These are phyloP conservation scores for Anagrus nilaparvatae DNA, from an alignment of 1,140 invertebrate species.

Conservation along the genomic window DNA sequence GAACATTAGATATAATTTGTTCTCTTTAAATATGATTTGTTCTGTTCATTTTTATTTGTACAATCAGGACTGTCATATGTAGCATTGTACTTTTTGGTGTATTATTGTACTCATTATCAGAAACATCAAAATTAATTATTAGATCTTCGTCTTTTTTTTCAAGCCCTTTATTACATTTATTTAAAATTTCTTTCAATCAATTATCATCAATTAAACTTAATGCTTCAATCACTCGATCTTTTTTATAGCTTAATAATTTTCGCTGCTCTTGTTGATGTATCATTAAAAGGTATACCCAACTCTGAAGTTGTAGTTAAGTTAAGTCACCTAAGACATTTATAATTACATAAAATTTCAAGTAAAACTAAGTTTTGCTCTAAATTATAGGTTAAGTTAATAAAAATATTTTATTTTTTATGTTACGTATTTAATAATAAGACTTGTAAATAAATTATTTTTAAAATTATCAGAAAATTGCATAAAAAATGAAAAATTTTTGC, in stretches of 20 bases:
- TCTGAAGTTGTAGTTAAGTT: slow-evolving; percentile 87
- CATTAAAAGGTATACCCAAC: slow-evolving; percentile 75
- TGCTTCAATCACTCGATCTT: slow-evolving; percentile 26
- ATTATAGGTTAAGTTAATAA: too few species aligned
- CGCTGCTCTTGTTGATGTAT: slow-evolving; percentile 31
- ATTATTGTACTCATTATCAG: slow-evolving; percentile 10
- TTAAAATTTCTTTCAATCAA: background rate
- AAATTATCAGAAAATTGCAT: too few species aligned
- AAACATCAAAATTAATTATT: slow-evolving; percentile 12
- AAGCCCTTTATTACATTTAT: background rate
- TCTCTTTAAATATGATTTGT: background rate
- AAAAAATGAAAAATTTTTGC: too few species aligned
- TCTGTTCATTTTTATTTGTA: slow-evolving; percentile 2
- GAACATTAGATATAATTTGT: background rate
- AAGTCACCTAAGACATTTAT: slow-evolving; percentile 52
- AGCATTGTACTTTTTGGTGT: too few species aligned
- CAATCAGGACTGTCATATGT: too few species aligned
- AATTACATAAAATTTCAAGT: slow-evolving; percentile 2
- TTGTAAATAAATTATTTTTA: too few species aligned
- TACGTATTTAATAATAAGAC: too few species aligned
- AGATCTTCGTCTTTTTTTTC: slow-evolving; percentile 1
- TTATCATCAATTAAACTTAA: slow-evolving; percentile 17
- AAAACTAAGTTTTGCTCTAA: too few species aligned
- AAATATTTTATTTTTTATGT: too few species aligned
- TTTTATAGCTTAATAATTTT: slow-evolving; percentile 25